phyloP scores from a whole-genome alignment of 2,888 invertebrate genomes.

The Hirtodrosophila trivittata region DNA sequence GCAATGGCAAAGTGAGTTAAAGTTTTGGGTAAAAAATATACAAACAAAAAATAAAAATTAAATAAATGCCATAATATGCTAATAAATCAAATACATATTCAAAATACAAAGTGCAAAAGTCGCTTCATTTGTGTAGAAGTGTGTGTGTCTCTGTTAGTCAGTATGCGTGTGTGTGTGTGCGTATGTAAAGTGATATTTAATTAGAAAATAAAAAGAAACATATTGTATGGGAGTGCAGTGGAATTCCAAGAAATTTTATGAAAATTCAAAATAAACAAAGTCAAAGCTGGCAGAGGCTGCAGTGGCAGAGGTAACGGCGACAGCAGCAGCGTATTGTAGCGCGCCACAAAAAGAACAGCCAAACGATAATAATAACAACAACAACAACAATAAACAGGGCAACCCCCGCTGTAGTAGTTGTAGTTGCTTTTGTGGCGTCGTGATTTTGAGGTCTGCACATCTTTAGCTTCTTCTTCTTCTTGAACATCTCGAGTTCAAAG shows the following conservation, averaged over 20 bases:
- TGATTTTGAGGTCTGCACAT: conserved; percentile 59
- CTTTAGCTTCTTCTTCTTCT: conserved; percentile 16
- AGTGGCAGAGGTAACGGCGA: conserved; percentile 18
- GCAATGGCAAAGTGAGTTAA: conserved; percentile 52
- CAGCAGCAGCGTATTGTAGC: conserved; percentile 47
- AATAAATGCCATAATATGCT: conserved; percentile 66
- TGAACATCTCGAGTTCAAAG: conserved; percentile 37
- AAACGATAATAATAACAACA: conserved; percentile 24
- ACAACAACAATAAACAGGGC: conserved; percentile 35
- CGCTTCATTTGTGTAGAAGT: conserved; percentile 8
- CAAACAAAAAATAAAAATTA: conserved; percentile 25
- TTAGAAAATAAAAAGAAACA: conserved; percentile 37
- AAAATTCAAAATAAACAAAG: conserved; percentile 72
- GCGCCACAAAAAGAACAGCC: conserved; percentile 52
- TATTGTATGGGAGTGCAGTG: conserved; percentile 29
- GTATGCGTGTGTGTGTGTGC: conserved; percentile 8
- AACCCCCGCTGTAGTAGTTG: conserved; percentile 53
- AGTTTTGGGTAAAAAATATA: conserved; percentile 34
- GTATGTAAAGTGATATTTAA: conserved; percentile 34
- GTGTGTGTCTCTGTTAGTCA: background rate
- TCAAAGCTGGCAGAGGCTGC: conserved; percentile 21
- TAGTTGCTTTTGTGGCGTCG: conserved; percentile 48
- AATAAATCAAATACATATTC: conserved; percentile 53
- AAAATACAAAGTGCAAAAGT: conserved; percentile 68
- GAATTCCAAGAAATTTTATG: conserved; percentile 64